Evolutionary conservation across 2,888 invertebrate species (phyloP).

Genomic region (Sinhomidia bicolor): DNA sequence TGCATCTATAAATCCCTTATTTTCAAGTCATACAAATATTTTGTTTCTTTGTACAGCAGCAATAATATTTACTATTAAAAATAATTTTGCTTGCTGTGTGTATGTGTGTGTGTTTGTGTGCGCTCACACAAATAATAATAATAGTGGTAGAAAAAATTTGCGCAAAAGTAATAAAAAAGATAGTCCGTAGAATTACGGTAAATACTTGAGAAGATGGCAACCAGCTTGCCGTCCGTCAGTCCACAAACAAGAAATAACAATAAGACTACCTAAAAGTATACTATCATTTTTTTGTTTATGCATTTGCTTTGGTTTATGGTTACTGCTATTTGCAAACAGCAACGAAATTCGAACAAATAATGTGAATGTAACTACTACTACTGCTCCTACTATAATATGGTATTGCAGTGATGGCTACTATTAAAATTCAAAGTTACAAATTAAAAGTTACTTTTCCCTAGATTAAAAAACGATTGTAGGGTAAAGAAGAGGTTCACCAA

Average conservation of each 20-base stretch:
- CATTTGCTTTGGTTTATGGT: slow-evolving; percentile 12
- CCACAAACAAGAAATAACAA: no score
- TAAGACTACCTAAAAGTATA: no score
- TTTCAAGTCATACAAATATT: no score
- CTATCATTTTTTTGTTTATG: background rate
- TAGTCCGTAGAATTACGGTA: slow-evolving; percentile 33
- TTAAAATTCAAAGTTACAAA: slow-evolving; percentile 3
- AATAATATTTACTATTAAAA: no score
- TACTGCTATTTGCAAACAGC: background rate
- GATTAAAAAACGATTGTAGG: background rate
- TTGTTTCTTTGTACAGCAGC: no score
- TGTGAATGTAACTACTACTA: background rate
- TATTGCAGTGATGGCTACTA: background rate
- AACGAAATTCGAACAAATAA: background rate
- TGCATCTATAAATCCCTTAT: no score
- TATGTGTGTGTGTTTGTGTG: no score
- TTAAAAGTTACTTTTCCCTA: background rate
- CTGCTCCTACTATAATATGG: background rate
- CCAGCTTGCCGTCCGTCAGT: slow-evolving; percentile 5
- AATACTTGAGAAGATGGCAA: slow-evolving; percentile 18
- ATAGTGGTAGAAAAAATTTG: no score
- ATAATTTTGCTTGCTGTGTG: no score
- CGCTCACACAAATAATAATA: no score
- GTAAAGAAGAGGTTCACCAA: background rate
- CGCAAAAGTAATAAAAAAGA: no score